These are phyloP conservation scores for Monodelphis domestica DNA, from an alignment of 2,797 vertebrate genomes.

Conservation along the genomic window DNA sequence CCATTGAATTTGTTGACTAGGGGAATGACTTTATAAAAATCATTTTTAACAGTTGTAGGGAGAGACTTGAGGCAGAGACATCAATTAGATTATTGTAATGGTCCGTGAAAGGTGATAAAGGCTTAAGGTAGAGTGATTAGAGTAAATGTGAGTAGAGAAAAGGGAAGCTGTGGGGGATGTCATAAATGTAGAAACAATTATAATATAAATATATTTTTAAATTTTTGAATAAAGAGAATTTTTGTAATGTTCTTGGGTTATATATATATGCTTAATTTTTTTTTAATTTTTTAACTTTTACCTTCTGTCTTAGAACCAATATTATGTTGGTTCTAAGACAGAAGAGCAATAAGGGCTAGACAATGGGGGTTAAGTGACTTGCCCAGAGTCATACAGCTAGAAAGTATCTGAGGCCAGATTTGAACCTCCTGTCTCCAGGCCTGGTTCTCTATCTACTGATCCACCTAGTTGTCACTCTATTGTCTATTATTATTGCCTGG, in stretches of 20 bases:
- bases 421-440: too few relatives aligned
- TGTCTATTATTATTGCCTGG: background rate
- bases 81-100: background rate
- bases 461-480: too few relatives aligned
- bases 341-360: too few relatives aligned
- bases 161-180: background rate
- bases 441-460: too few relatives aligned
- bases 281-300: too few relatives aligned
- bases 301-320: too few relatives aligned
- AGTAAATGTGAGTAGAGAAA: background rate
- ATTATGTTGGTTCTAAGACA: too few relatives aligned
- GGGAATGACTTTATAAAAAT: background rate
- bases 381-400: too few relatives aligned
- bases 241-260: background rate
- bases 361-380: too few relatives aligned
- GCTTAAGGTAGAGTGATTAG: background rate
- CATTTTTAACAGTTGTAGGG: background rate
- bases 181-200: background rate
- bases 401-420: too few relatives aligned
- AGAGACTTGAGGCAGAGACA: background rate
- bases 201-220: background rate
- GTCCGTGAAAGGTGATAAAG: background rate
- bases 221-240: background rate
- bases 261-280: too few relatives aligned
- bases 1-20: background rate